Evolutionary conservation across 2,888 invertebrate species (phyloP).

Genomic region (Parnassius glacialis): DNA sequence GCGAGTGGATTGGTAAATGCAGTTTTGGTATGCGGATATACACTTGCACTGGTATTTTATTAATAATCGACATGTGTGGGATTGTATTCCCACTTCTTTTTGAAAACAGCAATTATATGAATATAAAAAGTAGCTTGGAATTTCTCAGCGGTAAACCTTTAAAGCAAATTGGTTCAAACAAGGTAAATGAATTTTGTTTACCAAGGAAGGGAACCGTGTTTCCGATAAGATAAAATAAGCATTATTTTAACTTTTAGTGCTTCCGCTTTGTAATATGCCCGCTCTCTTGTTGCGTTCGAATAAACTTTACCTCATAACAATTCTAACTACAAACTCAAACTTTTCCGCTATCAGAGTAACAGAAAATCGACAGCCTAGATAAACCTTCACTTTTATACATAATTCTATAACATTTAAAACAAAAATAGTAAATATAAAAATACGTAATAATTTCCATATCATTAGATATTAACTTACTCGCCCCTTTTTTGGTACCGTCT

Average conservation of each 20-base stretch:
- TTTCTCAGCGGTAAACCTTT: background rate
- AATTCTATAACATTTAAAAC: no score
- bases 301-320: constrained; percentile 22
- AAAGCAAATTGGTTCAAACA: background rate
- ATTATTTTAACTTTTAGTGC: constrained; percentile 22
- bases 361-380: no score
- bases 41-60: background rate
- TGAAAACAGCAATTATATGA: background rate
- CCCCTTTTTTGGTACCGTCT: no score
- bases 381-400: no score
- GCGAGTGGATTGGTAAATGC: background rate
- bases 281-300: constrained; percentile 14
- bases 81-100: background rate
- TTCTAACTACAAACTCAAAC: constrained; percentile 12
- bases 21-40: background rate
- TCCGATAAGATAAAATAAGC: constrained; percentile 18
- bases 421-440: no score
- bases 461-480: no score
- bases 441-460: no score
- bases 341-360: background rate
- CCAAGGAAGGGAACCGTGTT: constrained; percentile 4
- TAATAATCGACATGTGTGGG: background rate
- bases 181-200: constrained; percentile 9
- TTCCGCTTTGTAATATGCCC: constrained; percentile 20
- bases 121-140: background rate